These are phyloP conservation scores for Caenorhabditis sulstoni DNA, from an alignment of 2,888 invertebrate genomes.

Conservation along the genomic window DNA sequence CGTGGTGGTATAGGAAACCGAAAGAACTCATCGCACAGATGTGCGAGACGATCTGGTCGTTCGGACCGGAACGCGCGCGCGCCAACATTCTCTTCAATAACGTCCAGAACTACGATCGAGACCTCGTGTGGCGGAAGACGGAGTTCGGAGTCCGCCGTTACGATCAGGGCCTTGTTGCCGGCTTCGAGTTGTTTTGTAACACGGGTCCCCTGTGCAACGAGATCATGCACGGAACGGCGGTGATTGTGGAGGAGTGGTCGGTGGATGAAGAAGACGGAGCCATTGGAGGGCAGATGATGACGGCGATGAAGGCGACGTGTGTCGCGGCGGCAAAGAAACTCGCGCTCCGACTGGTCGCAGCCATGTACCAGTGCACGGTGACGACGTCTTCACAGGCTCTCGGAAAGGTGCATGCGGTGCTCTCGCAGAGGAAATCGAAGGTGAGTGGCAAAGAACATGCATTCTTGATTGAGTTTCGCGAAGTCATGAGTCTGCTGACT, in stretches of 20 bases:
- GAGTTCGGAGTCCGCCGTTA: constrained; percentile 60
- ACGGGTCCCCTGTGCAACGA: constrained; percentile 95
- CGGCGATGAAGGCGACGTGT: constrained; percentile 92
- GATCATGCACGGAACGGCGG: constrained; percentile 95
- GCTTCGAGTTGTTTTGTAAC: constrained; percentile 79
- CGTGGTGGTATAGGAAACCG: constrained; percentile 76
- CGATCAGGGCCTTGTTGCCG: constrained; percentile 74
- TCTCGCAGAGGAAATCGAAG: constrained; percentile 87
- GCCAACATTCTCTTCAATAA: constrained; percentile 92
- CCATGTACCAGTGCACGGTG: constrained; percentile 92
- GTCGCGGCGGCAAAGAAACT: constrained; percentile 89
- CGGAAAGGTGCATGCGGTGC: constrained; percentile 92
- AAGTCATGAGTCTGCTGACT: too few relatives aligned
- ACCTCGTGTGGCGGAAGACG: constrained; percentile 59
- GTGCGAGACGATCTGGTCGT: constrained; percentile 87
- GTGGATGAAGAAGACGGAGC: constrained; percentile 68
- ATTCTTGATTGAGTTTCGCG: too few relatives aligned
- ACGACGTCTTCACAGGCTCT: constrained; percentile 90
- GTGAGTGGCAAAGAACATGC: constrained; percentile 82
- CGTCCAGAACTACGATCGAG: constrained; percentile 85
- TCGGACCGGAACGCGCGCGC: constrained; percentile 92
- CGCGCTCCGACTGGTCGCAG: constrained; percentile 92
- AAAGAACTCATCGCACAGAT: constrained; percentile 68
- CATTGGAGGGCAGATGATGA: constrained; percentile 89
- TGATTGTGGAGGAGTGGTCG: constrained; percentile 90